Evolutionary conservation across 2,888 invertebrate genomes (phyloP), one percentile per base, ranked within the genome.

Genomic region (Drosophila histrio): DNA sequence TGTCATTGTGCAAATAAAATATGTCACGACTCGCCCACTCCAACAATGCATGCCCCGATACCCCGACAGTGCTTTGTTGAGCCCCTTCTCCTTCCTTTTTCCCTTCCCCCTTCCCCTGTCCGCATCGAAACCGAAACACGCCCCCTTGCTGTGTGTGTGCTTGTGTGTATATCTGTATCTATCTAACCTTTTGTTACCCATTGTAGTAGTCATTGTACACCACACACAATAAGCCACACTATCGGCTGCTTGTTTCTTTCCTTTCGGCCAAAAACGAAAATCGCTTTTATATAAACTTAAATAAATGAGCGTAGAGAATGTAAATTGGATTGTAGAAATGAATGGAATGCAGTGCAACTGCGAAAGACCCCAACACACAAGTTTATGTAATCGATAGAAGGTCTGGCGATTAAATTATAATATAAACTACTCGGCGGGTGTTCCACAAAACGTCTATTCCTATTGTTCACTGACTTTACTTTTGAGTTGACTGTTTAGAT

Each of bases 1-100:
- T 87, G 87, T 87, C 88, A 85, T 88, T 89, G 82, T 85, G 86
- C 89, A 89, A 89, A 89, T 89, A 89, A 89, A 89, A 89, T 89
- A 89, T 88, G 89, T 89, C 88, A 89, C 89, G 87, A 84, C 82
- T 87, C 79, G 67, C 83, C 80, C 87, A 85, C 71, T 70, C 82
- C 77, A 60, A 44, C 28, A 47, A 36, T 49, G 52, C 58, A 47
- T 63, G 60, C 65, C 26, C 39, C n/a, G 36, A 21, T 7, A 39
- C 39, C 7, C 43, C 15, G 46, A 46, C 46, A 50, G 26, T 50
- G 50, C 38, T 50, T 50, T 50, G 50, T 38, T 26, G 50, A 38
- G 38, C 17, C 19, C 49, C 49, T 11, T 11, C 2, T 24, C 8
- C 54, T 43, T 36, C 17, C 38, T 1, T 13, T n/a, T n/a, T 1